Conservation (phyloP, 2,888 invertebrate species). For the Punctoribates punctum region DNA sequence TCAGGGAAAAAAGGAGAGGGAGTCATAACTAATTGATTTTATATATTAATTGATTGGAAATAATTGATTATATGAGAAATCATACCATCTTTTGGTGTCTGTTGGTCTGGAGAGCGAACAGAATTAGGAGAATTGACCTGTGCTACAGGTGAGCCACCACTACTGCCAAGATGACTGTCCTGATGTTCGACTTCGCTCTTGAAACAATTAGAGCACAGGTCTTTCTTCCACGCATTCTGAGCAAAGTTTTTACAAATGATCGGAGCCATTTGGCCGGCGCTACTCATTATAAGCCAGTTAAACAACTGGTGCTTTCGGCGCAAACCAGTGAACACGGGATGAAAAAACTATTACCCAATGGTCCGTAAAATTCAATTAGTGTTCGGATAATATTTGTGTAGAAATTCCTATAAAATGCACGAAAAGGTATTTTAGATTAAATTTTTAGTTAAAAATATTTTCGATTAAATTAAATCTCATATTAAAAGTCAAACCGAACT, state of each 20-base stretch:
- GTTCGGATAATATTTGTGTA: too few species aligned
- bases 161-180: neutral
- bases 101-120: neutral
- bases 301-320: neutral
- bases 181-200: slow-evolving; percentile 34
- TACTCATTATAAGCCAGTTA: neutral
- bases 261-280: neutral
- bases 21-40: too few species aligned
- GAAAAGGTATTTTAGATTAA: too few species aligned
- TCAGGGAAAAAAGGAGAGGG: too few species aligned
- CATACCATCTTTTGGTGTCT: neutral
- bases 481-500: too few species aligned
- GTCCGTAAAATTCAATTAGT: too few species aligned
- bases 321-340: neutral
- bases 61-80: too few species aligned
- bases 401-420: too few species aligned
- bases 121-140: neutral
- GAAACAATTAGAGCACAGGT: slow-evolving; percentile 38
- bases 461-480: too few species aligned
- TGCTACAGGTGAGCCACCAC: neutral
- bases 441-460: too few species aligned
- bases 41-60: too few species aligned
- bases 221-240: slow-evolving; percentile 50
- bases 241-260: slow-evolving; percentile 18
- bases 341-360: too few species aligned